Evolutionary conservation across 1,140 invertebrate genomes (phyloP).

Genomic region (Radopholus similis): DNA sequence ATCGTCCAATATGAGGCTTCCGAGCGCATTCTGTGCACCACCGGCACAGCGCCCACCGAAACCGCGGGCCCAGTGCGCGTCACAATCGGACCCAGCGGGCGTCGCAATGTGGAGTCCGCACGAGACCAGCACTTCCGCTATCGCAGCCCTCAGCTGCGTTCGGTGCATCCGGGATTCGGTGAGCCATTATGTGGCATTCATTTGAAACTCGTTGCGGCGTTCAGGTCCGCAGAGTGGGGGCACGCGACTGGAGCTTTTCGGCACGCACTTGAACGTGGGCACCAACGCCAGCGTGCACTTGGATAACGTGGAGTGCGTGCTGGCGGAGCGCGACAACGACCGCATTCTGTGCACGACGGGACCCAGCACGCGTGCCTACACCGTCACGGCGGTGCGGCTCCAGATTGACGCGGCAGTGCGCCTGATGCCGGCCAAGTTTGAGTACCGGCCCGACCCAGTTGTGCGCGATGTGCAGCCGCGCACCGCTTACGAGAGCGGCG

Average conservation of each 20-base stretch:
- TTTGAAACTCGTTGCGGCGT: conserved; percentile 79
- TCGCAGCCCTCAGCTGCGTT: conserved; percentile 77
- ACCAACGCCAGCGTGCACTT: conserved; percentile 79
- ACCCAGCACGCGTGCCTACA: conserved; percentile 56
- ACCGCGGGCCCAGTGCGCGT: conserved; percentile 4
- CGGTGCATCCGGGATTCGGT: conserved; percentile 77
- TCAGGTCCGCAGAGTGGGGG: conserved; percentile 90
- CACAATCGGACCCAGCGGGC: conserved; percentile 13
- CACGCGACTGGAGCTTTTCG: conserved; percentile 81
- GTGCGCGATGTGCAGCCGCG: conserved; percentile 65
- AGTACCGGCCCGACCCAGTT: conserved; percentile 85
- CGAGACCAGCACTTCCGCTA: conserved; percentile 61
- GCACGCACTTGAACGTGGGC: conserved; percentile 87
- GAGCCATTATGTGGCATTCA: conserved; percentile 88
- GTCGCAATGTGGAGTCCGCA: conserved; percentile 32
- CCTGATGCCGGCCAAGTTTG: conserved; percentile 72
- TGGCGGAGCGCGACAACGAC: conserved; percentile 70
- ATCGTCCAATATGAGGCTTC: conserved; percentile 54
- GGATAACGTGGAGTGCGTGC: conserved; percentile 81
- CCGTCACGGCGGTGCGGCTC: conserved; percentile 69
- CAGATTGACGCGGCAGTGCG: conserved; percentile 79
- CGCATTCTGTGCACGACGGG: conserved; percentile 79
- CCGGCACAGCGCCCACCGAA: conserved; percentile 64
- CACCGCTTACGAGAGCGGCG: conserved; percentile 69
- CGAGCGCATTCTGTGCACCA: conserved; percentile 9